These are phyloP conservation scores for Polydesmus complanatus DNA, from an alignment of 2,888 invertebrate genomes.

Conservation along the genomic window DNA sequence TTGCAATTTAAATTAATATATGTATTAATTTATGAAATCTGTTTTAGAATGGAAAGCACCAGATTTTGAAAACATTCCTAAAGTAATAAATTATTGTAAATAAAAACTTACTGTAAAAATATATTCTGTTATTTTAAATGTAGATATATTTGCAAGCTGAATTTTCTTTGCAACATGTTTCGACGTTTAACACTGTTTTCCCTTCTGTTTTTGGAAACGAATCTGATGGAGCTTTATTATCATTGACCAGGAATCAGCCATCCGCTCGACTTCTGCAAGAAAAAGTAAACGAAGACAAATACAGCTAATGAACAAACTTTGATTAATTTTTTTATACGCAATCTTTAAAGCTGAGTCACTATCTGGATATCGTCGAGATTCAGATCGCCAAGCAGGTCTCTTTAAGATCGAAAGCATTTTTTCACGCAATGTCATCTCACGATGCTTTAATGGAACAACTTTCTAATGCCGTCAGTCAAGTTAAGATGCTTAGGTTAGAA, in stretches of 20 bases:
- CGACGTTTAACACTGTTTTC: conserved; percentile 73
- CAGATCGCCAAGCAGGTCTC: conserved; percentile 85
- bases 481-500: conserved; percentile 15
- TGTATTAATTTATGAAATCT: not conserved
- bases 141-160: conserved; percentile 63
- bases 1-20: not conserved
- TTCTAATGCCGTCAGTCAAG: conserved; percentile 51
- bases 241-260: conserved; percentile 24
- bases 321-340: conserved; percentile 12
- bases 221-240: conserved; percentile 17
- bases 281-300: conserved; percentile 38
- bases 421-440: conserved; percentile 96
- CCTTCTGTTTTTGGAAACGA: conserved; percentile 40
- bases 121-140: conserved; percentile 6
- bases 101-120: not conserved
- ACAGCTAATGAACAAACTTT: not conserved
- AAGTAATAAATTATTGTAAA: conserved; percentile 25
- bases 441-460: conserved; percentile 93
- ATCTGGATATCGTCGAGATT: conserved; percentile 87
- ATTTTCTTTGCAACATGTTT: conserved; percentile 61
- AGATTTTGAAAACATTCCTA: conserved; percentile 58
- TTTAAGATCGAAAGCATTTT: conserved; percentile 90
- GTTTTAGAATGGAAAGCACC: conserved; percentile 28
- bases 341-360: conserved; percentile 61
- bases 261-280: conserved; percentile 59